Evolutionary conservation across 2,797 vertebrate species (phyloP), one percentile per base, ranked within the genome.

Genomic region (Eutrigla gurnardus): DNA sequence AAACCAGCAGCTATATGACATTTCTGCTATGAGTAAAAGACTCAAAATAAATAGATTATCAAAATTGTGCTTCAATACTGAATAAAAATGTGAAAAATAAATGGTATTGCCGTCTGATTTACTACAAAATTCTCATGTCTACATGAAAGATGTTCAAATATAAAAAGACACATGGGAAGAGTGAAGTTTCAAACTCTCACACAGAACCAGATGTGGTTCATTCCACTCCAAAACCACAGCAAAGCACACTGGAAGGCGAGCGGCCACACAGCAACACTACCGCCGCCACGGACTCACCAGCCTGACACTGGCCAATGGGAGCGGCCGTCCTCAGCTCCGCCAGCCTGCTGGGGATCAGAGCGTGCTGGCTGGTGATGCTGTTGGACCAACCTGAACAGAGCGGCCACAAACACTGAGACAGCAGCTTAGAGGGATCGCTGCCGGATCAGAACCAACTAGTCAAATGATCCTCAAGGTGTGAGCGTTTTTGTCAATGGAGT

Each of bases 291-390:
- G 89, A 97, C 96, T 97, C 96, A 97, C 96, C 96, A 50, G 86
- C n/a, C 14, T 52, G 78, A 83, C 91, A 89, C 3, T 64, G 93
- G 87, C 84, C 91, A 78, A 90, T 75, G 73, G 82, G 90, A 79
- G 83, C 83, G 88, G 72, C 83, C 72, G 94, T 83, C 92, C 85
- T 96, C 91, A 94, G 92, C 86, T 95, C 95, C 72, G 90, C 88
- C 90, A 91, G 95, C 90, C 95, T 92, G 91, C 93, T 86, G 83
- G 93, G 94, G 91, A 97, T 95, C 95, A 97, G 94, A 91, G 92
- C 91, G 73, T 91, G 93, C 6, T 93, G 95, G 88, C 96, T 96
- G 91, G 82, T 95, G 94, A 88, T 74, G 89, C 95, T 89, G 89
- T 63, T 91, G 87, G 86, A 94, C 89, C 94, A 93, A 94, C 95